Evolutionary conservation across 2,113 vertebrate species (phyloP).

Genomic region (Entelurus aequoreus): DNA sequence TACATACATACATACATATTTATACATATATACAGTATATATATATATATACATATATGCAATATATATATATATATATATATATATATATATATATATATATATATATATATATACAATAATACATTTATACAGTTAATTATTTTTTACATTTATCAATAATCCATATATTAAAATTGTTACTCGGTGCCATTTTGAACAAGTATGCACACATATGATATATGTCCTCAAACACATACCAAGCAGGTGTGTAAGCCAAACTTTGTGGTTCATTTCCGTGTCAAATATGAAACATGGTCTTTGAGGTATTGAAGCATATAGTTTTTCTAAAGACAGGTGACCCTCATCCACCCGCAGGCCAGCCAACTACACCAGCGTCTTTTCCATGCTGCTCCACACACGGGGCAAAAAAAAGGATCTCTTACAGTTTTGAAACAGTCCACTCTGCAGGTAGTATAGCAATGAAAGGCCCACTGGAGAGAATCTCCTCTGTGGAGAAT

Average conservation of each 20-base stretch:
- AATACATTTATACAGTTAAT: not conserved
- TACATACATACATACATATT: no score
- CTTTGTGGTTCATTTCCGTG: slow-evolving; percentile 28
- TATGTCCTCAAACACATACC: slow-evolving; percentile 17
- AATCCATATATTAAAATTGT: not conserved
- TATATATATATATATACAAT: not conserved
- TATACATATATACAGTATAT: no score
- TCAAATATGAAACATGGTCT: slow-evolving; percentile 46
- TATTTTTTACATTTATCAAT: not conserved
- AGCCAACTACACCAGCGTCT: slow-evolving; percentile 5
- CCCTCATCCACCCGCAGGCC: slow-evolving; percentile 35
- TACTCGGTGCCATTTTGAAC: not conserved
- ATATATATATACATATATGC: no score
- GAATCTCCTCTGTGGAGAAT: slow-evolving; percentile 41
- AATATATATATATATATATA: no score
- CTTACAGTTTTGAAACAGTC: slow-evolving; percentile 41
- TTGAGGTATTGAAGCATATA: slow-evolving; percentile 36
- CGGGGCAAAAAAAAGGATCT: slow-evolving; percentile 38
- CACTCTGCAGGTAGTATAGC: slow-evolving; percentile 44
- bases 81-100: no score
- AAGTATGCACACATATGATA: not conserved
- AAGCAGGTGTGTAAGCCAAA: slow-evolving; percentile 37
- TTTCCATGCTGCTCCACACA: slow-evolving; percentile 29
- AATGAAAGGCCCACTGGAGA: slow-evolving; percentile 36
- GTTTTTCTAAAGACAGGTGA: slow-evolving; percentile 48